Evolutionary conservation across 2,888 invertebrate species (phyloP), one percentile per base, ranked within the genome.

Genomic region (Meteorus colon): DNA sequence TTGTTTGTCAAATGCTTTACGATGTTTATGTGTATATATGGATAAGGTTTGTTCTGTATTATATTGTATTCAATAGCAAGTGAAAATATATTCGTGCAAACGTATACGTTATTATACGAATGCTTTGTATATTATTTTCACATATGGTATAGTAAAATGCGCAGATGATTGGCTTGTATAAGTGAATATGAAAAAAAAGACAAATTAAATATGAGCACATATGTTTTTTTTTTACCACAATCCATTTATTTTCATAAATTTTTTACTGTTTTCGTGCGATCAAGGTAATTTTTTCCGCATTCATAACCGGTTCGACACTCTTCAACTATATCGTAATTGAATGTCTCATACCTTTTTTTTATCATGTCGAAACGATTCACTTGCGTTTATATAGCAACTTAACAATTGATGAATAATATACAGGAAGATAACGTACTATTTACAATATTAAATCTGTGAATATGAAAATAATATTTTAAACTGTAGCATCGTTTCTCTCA

Each of bases 1-100:
- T 84, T 88, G 89, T 89, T 89, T 89, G 89, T 87, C 87, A 86
- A 89, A 88, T 86, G 86, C 86, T 86, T 84, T 83, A 81, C 82
- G 82, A 82, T 80, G 79, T 80, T 75, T 78, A 80, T 81, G 82
- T 69, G 77, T 69, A 37, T 45, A 45, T 55, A 55, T 24, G 8
- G 65, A 31, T 65, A 27, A 41, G 29, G 31, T 69, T 29, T 51
- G 48, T 51, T 27, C n/a, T n/a, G 48, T 48, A n/a, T 48, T 55
- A 19, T 55, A 24, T 55, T 55, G 55, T 19, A 55, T 55, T 8
- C 6, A 55, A 19, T 19, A 55, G 55, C 19, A 24, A 55, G 55
- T 8, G 24, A 55, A 19, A 24, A 55, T 55, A 55, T 55, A 19
- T 48, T 48, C n/a, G 74, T 69, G 41, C 41, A 48, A 19, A 59